Base-by-base conservation (phyloP, 1,140 invertebrate genomes). In the Drosophila orosa region DNA sequence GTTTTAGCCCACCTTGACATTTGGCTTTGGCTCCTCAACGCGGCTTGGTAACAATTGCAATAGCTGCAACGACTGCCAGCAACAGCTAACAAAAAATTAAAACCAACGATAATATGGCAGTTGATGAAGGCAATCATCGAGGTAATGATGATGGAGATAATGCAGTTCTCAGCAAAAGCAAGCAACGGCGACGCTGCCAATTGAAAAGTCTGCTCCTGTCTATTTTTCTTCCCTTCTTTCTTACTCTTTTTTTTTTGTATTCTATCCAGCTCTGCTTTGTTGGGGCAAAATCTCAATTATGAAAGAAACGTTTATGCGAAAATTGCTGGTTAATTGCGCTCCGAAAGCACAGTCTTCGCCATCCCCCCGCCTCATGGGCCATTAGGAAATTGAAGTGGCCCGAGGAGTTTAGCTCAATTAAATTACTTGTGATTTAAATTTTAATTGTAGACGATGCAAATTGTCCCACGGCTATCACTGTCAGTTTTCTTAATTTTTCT, bases 391-490 rank as follows among this genome's bases (percentile, higher is more conserved):
- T 72, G 68, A 72, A 72, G 71, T 76, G 55, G 73, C 47, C 75
- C 62, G 75, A 50, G 42, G 57, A 76, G 84, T 81, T 86, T 86
- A 65, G 84, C 82, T 87, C 83, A 86, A 86, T 86, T 86, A 86
- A 86, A 87, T 86, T 86, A 83, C 79, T 83, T 86, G 85, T 87
- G 82, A 86, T 87, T 86, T 86, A 87, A 86, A 86, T 86, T 86
- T 86, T 87, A 86, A 86, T 86, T 86, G 84, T 83, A 87, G 82
- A 87, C 75, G 66, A 74, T 68, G 69, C 61, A 76, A 78, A 77
- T 42, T 45, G 50, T 68, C 82, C 74, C 39, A 35, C 45, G 82
- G 82, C 82, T 76, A 87, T 87, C 79, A 72, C 81, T 45, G 48
- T 76, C 62, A 56, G 62, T 76, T 75, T 86, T 86, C 80, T 57